Evolutionary conservation across 2,113 vertebrate species (phyloP).

Genomic region (Tyto alba): DNA sequence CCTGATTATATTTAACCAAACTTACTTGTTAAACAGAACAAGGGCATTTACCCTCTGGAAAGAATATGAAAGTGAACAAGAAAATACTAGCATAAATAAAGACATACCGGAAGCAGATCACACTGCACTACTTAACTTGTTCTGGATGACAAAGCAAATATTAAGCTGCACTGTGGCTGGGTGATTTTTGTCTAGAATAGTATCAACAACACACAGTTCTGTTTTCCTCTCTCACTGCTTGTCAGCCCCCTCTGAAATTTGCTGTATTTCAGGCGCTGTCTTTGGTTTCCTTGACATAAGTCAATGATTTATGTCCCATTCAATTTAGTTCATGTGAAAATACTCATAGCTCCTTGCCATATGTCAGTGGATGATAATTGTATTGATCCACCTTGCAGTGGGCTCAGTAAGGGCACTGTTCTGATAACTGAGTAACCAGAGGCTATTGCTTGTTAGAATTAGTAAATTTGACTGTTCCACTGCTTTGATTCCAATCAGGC

Average conservation of each 20-base stretch:
- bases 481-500: slow-evolving; percentile 29
- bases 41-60: background rate
- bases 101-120: background rate
- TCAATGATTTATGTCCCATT: slow-evolving; percentile 63
- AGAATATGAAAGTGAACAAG: background rate
- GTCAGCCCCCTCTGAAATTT: slow-evolving; percentile 3
- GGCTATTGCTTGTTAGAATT: slow-evolving; percentile 16
- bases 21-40: background rate
- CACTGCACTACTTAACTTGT: background rate
- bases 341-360: background rate
- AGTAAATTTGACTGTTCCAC: background rate
- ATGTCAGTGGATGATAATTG: slow-evolving; percentile 63
- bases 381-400: slow-evolving; percentile 54
- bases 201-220: background rate
- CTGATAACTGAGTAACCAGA: slow-evolving; percentile 2
- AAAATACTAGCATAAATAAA: background rate
- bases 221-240: background rate
- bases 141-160: background rate
- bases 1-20: background rate
- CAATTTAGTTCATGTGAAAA: slow-evolving; percentile 57
- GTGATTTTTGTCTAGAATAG: background rate
- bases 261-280: slow-evolving; percentile 20
- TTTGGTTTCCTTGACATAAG: slow-evolving; percentile 46
- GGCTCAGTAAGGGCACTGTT: background rate
- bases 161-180: background rate